Evolutionary conservation across 1,140 invertebrate genomes (phyloP).

Genomic region (Phortica variegata): DNA sequence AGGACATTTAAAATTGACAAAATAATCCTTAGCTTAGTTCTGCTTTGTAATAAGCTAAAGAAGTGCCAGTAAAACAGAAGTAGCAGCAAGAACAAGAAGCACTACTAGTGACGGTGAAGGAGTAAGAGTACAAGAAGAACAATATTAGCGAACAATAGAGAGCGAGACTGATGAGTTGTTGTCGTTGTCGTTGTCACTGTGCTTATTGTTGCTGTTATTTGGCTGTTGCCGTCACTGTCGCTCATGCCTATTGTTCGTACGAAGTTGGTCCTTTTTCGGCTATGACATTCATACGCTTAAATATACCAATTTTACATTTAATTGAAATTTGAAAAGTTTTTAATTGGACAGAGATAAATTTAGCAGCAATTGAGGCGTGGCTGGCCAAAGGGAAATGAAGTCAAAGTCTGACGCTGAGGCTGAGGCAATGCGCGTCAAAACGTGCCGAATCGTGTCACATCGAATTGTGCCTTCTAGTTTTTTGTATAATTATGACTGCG

Average conservation of each 20-base stretch:
- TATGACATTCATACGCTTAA: conserved; percentile 43
- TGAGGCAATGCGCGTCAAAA: conserved; percentile 16
- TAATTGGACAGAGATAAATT: conserved; percentile 55
- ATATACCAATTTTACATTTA: conserved; percentile 53
- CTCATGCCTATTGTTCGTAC: too few species aligned
- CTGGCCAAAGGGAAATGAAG: conserved; percentile 9
- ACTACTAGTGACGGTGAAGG: too few species aligned
- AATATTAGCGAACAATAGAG: too few species aligned
- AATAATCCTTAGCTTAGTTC: conserved; percentile 51
- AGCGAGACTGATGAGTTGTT: too few species aligned
- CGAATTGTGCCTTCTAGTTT: background rate
- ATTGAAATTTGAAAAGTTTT: conserved; percentile 55
- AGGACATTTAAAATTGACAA: conserved; percentile 54
- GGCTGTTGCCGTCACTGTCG: too few species aligned
- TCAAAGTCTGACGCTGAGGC: too few species aligned
- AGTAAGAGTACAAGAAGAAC: too few species aligned
- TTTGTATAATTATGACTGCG: background rate
- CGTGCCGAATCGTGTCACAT: background rate
- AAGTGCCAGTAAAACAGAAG: conserved; percentile 1
- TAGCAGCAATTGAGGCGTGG: background rate
- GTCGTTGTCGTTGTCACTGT: background rate
- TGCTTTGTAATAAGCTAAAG: conserved; percentile 22
- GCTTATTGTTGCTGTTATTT: background rate
- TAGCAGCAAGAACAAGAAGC: too few species aligned
- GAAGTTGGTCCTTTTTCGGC: too few species aligned